Percentiles rank a stretch among this genome's conserved stretches.
Evolutionary conservation across 2,113 vertebrate genomes (phyloP).

Genomic region (Pandion haliaetus): DNA sequence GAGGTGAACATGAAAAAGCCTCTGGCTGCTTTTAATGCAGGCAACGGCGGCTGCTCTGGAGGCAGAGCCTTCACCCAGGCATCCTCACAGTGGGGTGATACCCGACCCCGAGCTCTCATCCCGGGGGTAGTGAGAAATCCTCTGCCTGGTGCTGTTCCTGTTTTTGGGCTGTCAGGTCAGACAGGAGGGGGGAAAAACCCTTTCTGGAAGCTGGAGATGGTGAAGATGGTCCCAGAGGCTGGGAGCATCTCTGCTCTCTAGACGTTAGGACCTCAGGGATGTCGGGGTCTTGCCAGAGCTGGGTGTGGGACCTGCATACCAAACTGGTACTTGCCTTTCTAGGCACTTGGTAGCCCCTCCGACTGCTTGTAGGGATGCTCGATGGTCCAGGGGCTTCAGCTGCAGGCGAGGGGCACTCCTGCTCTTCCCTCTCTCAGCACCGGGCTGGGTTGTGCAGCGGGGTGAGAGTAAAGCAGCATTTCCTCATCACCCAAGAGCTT

Average conservation of each 20-base stretch:
- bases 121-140: neutral
- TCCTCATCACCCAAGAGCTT: conserved; percentile 13
- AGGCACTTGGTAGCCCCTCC: neutral
- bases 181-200: neutral
- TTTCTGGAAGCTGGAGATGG: neutral
- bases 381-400: neutral
- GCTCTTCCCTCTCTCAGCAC: too few species aligned
- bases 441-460: neutral
- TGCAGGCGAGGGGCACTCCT: neutral
- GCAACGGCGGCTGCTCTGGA: neutral
- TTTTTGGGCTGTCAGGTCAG: neutral
- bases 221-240: neutral
- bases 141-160: neutral
- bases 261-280: neutral
- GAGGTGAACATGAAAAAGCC: conserved; percentile 12
- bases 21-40: neutral
- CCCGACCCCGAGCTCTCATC: neutral
- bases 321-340: neutral
- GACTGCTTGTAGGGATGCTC: neutral
- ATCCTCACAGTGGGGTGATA: neutral
- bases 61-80: neutral
- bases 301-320: neutral
- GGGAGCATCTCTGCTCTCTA: neutral
- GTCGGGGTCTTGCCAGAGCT: neutral
- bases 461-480: neutral